Evolutionary conservation across 92 coral and sea anemone genomes (phyloP).

Genomic region (Diadumene lineata): DNA sequence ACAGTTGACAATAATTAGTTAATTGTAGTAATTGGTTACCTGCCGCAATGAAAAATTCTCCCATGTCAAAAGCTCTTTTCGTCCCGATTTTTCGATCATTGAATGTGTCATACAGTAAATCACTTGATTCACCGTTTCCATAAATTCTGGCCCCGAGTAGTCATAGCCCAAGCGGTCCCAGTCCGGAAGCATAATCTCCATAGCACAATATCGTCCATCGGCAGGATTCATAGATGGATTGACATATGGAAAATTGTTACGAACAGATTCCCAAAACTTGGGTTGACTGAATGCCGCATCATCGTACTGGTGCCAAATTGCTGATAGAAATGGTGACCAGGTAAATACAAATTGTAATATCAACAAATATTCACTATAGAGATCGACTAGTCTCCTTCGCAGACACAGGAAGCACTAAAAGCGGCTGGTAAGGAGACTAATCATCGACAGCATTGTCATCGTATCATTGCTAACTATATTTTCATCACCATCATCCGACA

Average conservation of each 20-base stretch:
- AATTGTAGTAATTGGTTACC: not conserved
- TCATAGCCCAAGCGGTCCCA: conserved; percentile 52
- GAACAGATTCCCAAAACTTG: conserved; percentile 5
- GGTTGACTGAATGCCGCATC: conserved; percentile 47
- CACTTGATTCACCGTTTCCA: conserved; percentile 27
- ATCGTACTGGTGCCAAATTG: conserved; percentile 62
- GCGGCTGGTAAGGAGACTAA: too few relatives aligned
- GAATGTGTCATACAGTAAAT: conserved; percentile 53
- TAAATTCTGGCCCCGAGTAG: conserved; percentile 32
- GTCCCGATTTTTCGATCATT: not conserved
- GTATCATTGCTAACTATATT: too few relatives aligned
- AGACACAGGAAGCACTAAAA: too few relatives aligned
- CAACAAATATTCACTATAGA: too few relatives aligned
- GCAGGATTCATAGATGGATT: conserved; percentile 40
- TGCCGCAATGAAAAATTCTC: not conserved
- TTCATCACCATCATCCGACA: too few relatives aligned
- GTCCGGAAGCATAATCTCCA: conserved; percentile 43
- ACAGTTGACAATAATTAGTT: not conserved
- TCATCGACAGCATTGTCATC: too few relatives aligned
- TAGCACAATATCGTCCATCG: conserved; percentile 51
- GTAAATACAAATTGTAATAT: too few relatives aligned
- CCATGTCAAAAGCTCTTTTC: not conserved
- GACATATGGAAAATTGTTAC: conserved; percentile 14
- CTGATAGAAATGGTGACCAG: too few relatives aligned
- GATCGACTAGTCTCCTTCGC: too few relatives aligned